These are phyloP conservation scores for Falco naumanni DNA, from an alignment of 2,797 vertebrate species.

Conservation along the genomic window DNA sequence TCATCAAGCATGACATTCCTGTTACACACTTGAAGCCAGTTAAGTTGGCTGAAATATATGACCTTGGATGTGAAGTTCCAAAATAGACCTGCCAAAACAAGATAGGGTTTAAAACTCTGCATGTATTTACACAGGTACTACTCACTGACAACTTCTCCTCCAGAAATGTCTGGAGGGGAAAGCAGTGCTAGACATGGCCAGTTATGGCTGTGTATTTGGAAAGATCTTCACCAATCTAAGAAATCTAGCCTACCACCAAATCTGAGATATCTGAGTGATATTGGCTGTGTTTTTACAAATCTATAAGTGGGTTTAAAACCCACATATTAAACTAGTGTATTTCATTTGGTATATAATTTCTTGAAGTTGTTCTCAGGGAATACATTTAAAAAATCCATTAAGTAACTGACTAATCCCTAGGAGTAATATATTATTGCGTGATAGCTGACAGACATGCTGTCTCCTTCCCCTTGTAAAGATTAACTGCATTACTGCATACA, in stretches of 20 bases:
- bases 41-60: constrained; percentile 96
- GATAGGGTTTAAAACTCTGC: neutral
- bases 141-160: neutral
- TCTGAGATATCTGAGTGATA: neutral
- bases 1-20: constrained; percentile 98
- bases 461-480: neutral
- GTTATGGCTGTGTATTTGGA: neutral
- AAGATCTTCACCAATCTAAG: neutral
- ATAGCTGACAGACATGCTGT: neutral
- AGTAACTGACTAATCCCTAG: neutral
- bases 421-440: neutral
- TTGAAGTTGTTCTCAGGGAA: neutral
- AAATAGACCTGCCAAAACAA: constrained; percentile 89
- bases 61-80: constrained; percentile 95
- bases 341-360: neutral
- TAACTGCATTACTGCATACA: neutral
- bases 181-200: neutral
- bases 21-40: constrained; percentile 97
- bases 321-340: neutral
- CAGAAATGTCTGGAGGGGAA: neutral
- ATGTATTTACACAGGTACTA: neutral
- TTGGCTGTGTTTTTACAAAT: neutral
- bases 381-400: neutral
- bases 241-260: neutral
- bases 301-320: neutral